A percentile compares a stretch with the other conserved stretches of the same genome.
These are phyloP conservation scores for Chionodraco myersi DNA, from an alignment of 2,113 vertebrate species.

Conservation along the genomic window DNA sequence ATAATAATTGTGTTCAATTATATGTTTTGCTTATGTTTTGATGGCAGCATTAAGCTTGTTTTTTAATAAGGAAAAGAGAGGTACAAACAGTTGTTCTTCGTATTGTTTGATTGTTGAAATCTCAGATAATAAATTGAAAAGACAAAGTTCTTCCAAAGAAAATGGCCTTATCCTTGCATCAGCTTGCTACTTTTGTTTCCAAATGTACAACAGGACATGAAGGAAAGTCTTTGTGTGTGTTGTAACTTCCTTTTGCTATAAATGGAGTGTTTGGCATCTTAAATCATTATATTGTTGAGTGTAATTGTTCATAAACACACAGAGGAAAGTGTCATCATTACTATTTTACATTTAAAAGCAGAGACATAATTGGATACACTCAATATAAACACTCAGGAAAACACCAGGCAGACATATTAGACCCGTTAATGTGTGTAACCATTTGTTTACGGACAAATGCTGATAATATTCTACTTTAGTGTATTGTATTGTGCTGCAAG, in stretches of 20 bases:
- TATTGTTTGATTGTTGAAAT: no score
- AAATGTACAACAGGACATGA: neutral
- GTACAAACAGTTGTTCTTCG: no score
- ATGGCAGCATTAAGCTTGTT: no score
- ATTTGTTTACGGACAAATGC: neutral
- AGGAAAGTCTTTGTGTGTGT: neutral
- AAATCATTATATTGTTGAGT: neutral
- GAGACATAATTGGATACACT: neutral
- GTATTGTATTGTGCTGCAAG: no score
- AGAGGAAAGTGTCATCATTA: no score
- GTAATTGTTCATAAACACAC: constrained; percentile 13
- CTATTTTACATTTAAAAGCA: neutral
- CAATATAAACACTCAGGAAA: neutral
- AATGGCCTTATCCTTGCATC: no score
- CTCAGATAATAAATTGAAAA: no score
- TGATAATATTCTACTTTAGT: neutral
- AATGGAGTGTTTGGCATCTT: constrained; percentile 25
- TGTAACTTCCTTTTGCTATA: constrained; percentile 28
- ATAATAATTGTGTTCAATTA: no score
- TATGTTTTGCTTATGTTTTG: no score
- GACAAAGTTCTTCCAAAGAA: no score
- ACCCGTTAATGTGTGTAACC: neutral
- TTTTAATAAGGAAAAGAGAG: no score
- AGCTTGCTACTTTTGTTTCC: neutral
- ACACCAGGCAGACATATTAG: neutral